phyloP scores from a whole-genome alignment of 2,888 invertebrate genomes.

The Euzophera pinguis region DNA sequence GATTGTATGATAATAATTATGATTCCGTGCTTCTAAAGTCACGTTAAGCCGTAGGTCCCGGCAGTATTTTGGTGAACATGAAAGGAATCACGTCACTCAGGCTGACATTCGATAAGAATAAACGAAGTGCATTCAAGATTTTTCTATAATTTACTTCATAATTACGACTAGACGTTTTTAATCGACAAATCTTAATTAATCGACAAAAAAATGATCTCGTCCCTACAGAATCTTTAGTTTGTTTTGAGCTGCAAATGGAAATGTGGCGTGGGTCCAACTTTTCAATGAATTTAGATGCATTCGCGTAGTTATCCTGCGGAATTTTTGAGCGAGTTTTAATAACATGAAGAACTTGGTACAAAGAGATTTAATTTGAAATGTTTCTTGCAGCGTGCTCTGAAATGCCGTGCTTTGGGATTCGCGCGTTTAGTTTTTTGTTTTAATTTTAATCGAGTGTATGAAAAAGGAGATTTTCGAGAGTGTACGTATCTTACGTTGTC shows the following conservation, averaged over 20 bases:
- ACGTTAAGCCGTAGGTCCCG: too few species aligned
- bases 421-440: too few species aligned
- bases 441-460: too few species aligned
- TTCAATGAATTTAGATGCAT: slow-evolving; percentile 49
- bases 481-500: too few species aligned
- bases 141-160: neutral
- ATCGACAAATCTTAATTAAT: neutral
- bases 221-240: slow-evolving; percentile 27
- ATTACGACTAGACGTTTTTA: neutral
- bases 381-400: neutral
- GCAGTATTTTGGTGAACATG: too few species aligned
- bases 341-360: neutral
- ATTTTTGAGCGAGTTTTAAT: slow-evolving; percentile 2
- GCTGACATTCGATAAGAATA: too few species aligned
- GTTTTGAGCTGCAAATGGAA: slow-evolving; percentile 47
- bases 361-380: neutral
- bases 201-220: neutral
- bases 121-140: too few species aligned
- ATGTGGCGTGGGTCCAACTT: slow-evolving; percentile 45
- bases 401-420: too few species aligned
- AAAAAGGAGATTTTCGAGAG: too few species aligned
- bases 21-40: too few species aligned
- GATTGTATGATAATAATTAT: too few species aligned
- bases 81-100: too few species aligned
- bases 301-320: neutral